Evolutionary conservation across 2,888 invertebrate species (phyloP).

Genomic region (Hirtodrosophila alboralis): DNA sequence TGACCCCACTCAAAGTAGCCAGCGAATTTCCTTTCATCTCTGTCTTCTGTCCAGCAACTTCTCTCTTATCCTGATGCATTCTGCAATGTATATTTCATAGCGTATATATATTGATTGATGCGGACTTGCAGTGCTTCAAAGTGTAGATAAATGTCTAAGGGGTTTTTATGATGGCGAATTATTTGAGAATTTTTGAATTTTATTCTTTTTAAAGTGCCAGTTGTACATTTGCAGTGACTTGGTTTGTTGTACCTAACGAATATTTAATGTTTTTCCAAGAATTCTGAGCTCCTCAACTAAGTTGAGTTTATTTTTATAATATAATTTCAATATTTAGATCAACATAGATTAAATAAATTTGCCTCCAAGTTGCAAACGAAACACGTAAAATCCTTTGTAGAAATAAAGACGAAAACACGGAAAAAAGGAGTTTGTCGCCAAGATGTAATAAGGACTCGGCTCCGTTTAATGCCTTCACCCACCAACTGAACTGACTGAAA

Average conservation of each 20-base stretch:
- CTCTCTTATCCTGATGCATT: constrained; percentile 35
- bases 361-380: constrained; percentile 58
- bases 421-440: constrained; percentile 69
- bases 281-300: constrained; percentile 4
- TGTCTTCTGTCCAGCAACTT: constrained; percentile 1
- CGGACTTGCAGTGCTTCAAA: constrained; percentile 28
- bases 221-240: no score
- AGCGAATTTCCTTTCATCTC: constrained; percentile 27
- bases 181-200: constrained; percentile 5
- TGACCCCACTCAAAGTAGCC: constrained; percentile 29
- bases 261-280: neutral
- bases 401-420: constrained; percentile 28
- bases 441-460: constrained; percentile 70
- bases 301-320: constrained; percentile 9
- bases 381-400: constrained; percentile 64
- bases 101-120: constrained; percentile 70
- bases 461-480: constrained; percentile 37
- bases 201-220: neutral
- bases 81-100: constrained; percentile 69
- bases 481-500: constrained; percentile 27
- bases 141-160: constrained; percentile 17
- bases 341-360: constrained; percentile 38
- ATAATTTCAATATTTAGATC: constrained; percentile 9
- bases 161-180: neutral
- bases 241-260: no score